Conservation (phyloP, 2,888 invertebrate species). For the Andrena minutula region DNA sequence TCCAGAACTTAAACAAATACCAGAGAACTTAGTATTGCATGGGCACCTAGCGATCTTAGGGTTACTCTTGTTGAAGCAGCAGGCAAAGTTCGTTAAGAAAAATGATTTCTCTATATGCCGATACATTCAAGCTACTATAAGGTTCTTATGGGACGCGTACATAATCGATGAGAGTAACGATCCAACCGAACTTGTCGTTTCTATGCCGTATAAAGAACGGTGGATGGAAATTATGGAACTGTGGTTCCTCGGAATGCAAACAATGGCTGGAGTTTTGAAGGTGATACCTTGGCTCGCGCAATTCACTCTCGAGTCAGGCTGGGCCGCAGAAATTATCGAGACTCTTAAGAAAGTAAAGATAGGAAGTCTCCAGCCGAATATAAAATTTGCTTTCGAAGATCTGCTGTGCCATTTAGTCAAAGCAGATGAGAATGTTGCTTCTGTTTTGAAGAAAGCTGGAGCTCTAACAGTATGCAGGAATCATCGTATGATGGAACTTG, state of each 20-base stretch:
- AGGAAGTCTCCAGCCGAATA: conserved; percentile 92
- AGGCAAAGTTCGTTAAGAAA: conserved; percentile 92
- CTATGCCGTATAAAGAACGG: conserved; percentile 93
- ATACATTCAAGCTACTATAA: conserved; percentile 94
- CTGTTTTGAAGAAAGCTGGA: conserved; percentile 92
- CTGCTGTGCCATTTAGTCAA: conserved; percentile 94
- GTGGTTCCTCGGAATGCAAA: conserved; percentile 98
- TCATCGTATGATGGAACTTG: conserved; percentile 95
- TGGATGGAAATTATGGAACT: conserved; percentile 96
- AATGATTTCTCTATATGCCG: conserved; percentile 96
- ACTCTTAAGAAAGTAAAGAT: conserved; percentile 93
- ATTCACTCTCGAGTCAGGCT: conserved; percentile 96
- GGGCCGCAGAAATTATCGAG: conserved; percentile 95
- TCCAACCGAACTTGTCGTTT: conserved; percentile 92
- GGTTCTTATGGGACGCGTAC: conserved; percentile 97
- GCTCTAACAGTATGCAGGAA: conserved; percentile 94
- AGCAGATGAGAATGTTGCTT: conserved; percentile 90
- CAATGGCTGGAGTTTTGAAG: conserved; percentile 93
- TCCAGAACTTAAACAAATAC: conserved; percentile 93
- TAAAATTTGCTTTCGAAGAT: conserved; percentile 96
- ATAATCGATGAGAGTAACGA: conserved; percentile 95
- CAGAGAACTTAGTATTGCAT: conserved; percentile 93
- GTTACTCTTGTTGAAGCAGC: conserved; percentile 92
- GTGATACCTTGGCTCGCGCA: conserved; percentile 95
- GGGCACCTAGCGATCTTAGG: conserved; percentile 95